These are phyloP conservation scores for Catocala sponsa DNA, from an alignment of 2,888 invertebrate genomes.

Conservation along the genomic window DNA sequence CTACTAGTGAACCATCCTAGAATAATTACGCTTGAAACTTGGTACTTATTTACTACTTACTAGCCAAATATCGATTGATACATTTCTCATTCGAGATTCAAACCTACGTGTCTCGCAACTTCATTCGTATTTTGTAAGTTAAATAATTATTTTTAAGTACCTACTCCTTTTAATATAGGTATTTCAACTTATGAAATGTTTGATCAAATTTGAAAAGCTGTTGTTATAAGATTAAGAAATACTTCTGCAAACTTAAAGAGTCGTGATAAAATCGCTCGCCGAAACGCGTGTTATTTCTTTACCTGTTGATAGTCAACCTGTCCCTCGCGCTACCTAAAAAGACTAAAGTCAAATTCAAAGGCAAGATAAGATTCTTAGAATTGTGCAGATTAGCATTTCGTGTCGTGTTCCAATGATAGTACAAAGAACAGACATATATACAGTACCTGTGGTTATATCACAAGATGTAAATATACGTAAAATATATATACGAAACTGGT, in stretches of 20 bases:
- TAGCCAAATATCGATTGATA: too few relatives aligned
- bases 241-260: neutral
- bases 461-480: too few relatives aligned
- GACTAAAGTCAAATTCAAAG: slow-evolving; percentile 12
- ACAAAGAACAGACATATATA: slow-evolving; percentile 4
- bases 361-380: slow-evolving; percentile 36
- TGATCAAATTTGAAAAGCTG: neutral
- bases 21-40: too few relatives aligned
- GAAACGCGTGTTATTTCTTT: slow-evolving; percentile 25
- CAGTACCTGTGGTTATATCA: neutral
- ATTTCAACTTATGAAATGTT: too few relatives aligned
- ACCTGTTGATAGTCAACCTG: slow-evolving; percentile 40
- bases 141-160: too few relatives aligned
- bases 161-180: too few relatives aligned
- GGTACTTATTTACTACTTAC: too few relatives aligned
- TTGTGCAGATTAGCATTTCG: slow-evolving; percentile 7
- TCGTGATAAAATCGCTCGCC: slow-evolving; percentile 8
- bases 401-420: neutral
- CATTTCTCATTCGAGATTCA: too few relatives aligned
- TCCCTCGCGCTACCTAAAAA: slow-evolving; percentile 30
- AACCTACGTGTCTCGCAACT: too few relatives aligned
- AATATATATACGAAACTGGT: too few relatives aligned
- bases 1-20: too few relatives aligned
- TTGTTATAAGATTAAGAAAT: neutral
- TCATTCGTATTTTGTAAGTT: too few relatives aligned